Evolutionary conservation across 30 jellyfish, hydroid and myxozoan genomes (phyloP), one percentile per base, ranked within the genome.

Genomic region (Aurelia sp.): DNA sequence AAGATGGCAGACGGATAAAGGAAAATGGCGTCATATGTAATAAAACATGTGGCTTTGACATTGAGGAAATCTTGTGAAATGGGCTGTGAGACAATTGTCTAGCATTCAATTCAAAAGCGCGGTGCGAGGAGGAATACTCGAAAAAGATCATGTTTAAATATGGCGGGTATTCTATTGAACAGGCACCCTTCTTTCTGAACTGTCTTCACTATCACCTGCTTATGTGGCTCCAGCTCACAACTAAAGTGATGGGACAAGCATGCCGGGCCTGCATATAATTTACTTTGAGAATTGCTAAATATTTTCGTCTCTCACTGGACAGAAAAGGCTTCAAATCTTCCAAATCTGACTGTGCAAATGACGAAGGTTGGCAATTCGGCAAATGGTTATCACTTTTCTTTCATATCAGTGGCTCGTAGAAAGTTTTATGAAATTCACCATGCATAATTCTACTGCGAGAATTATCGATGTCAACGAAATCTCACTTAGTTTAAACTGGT

Each of bases 51-150:
- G 84, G 80, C 78, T 44, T 27, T 22, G 73, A 17, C 48, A 64
- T 67, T 65, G 80, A 35, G 66, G 80, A 73, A 66, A 82, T 51
- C 76, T n/a, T 21, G 55, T 47, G 44, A 70, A 82, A 70, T 82
- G 80, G 85, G 44, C 69, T 69, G 57, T 40, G 70, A 82, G 92
- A 82, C 92, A 68, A 72, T 82, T 60, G 92, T 82, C 92, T 82
- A 41, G 60, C 58, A 44, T 24, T 40, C 61, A 52, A 82, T 82
- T 82, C 74, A 80, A 82, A 82, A 70, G 30, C 41, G 71, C 81
- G 70, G 53, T 21, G 72, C 59, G 27, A 63, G 73, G 66, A 63
- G 33, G 51, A 50, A 60, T 79, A 16, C 90, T 16, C 72, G 69
- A 8, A 35, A 74, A 74, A 79, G 44, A 79, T 79, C 90, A 67